Base-by-base conservation (phyloP, 2,113 vertebrate species). In the Pelmatolapia mariae region DNA sequence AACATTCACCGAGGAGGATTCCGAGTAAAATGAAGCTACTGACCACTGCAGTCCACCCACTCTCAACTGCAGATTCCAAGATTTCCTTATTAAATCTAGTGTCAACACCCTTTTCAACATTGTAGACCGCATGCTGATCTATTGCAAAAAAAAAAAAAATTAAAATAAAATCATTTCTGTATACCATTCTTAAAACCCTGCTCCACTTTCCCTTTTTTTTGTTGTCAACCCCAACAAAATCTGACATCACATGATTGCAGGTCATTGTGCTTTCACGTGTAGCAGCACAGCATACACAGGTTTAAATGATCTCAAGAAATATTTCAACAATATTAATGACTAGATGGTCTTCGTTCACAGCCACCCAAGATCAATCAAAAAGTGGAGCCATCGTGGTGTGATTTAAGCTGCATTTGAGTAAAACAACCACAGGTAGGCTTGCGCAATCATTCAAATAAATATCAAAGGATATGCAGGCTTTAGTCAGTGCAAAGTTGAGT, bases 261-360 rank as follows among this genome's bases (percentile, higher is more conserved):
- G 85, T 88, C 84, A 66, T 95, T 95, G 95, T 96, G 95, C 95
- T 96, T 95, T 92, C 89, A 94, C 81, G 82, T 84, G 82, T 90
- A 94, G 89, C 92, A 94, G 92, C 89, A 88, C 84, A 76, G 84
- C 82, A 52, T 84, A 87, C 45, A n/a, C n/a, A 54, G 38, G 47
- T 88, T 54, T 19, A 82, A 81, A 89, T 82, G 47, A 84, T 76
- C 18, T 61, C 8, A 22, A 40, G 52, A 85, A 68, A 73, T 40
- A 24, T 82, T 80, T 82, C 52, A 73, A 31, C 43, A 54, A 3
- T 53, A 40, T 29, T 31, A 54, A 80, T 43, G 47, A 24, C 56
- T 50, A 29, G 31, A 81, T 36, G 45, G 80, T 73, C 78, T 78
- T 22, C 10, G 36, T 81, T 15, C 84, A 84, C 80, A 43, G 86